phyloP scores from a whole-genome alignment of 2,113 vertebrate species.

The Todiramphus saurophagus region DNA sequence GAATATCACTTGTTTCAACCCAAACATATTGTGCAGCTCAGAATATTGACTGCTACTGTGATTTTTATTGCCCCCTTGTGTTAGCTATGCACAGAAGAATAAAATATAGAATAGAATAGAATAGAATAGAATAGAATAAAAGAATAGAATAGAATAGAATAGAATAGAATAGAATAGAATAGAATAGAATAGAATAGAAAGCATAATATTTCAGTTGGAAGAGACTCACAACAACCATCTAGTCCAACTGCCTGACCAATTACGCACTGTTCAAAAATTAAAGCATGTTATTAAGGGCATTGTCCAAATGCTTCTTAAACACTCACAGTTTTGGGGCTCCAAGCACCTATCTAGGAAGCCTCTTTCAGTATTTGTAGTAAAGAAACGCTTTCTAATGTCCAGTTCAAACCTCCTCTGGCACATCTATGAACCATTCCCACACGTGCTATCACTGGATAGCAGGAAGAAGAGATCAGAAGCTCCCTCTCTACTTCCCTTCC shows the following conservation, averaged over 20 bases:
- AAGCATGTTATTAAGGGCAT: background rate
- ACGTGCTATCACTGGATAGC: background rate
- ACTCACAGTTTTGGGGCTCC: too few species aligned
- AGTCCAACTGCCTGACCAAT: background rate
- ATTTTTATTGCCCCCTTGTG: background rate
- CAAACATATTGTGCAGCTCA: background rate
- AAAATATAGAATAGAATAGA: background rate
- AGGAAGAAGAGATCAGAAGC: background rate
- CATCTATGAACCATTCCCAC: background rate
- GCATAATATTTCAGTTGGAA: background rate
- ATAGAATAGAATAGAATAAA: background rate
- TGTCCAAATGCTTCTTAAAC: background rate
- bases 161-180: too few species aligned
- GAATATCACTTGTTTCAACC: background rate
- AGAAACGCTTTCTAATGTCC: background rate
- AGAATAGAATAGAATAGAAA: too few species aligned
- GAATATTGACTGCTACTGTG: background rate
- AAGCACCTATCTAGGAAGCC: background rate
- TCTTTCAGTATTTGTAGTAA: background rate
- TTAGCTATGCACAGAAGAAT: background rate
- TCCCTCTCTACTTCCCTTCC: background rate
- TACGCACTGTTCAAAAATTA: background rate
- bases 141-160: background rate
- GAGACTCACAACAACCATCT: fast-evolving
- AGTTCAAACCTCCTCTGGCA: background rate